These are phyloP conservation scores for Leptonema lineaticorne DNA, from an alignment of 1,140 invertebrate genomes.

Conservation along the genomic window DNA sequence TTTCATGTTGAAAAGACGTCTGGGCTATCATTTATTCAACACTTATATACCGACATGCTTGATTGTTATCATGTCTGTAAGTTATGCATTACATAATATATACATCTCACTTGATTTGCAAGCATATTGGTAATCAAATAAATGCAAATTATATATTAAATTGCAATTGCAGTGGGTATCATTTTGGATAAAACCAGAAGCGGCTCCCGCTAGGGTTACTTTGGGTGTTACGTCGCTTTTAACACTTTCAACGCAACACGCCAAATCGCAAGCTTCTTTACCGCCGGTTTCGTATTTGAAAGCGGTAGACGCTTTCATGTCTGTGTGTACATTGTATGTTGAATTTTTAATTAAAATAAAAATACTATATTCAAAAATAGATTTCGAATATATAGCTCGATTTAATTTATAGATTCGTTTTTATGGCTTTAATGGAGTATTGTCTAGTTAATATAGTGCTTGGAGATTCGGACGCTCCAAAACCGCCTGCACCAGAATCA, in stretches of 20 bases:
- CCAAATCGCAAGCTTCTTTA: constrained; percentile 84
- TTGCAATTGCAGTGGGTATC: constrained; percentile 74
- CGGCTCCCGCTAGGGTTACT: constrained; percentile 84
- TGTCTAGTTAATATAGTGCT: constrained; percentile 88
- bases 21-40: constrained; percentile 87
- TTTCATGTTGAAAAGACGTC: constrained; percentile 78
- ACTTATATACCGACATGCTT: constrained; percentile 86
- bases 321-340: constrained; percentile 78
- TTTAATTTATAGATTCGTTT: constrained; percentile 70
- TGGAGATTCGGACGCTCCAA: constrained; percentile 64
- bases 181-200: constrained; percentile 91
- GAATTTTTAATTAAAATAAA: neutral
- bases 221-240: constrained; percentile 87
- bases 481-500: constrained; percentile 27
- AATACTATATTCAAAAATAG: neutral
- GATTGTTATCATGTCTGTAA: constrained; percentile 86
- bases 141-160: no score
- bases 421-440: constrained; percentile 93
- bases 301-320: constrained; percentile 90
- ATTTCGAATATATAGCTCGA: neutral
- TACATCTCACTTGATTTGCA: no score
- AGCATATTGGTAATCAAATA: no score
- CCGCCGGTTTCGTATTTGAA: constrained; percentile 89
- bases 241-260: constrained; percentile 88
- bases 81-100: constrained; percentile 43